Base-by-base conservation (phyloP, 2,888 invertebrate species). In the Cephus sareptanus region DNA sequence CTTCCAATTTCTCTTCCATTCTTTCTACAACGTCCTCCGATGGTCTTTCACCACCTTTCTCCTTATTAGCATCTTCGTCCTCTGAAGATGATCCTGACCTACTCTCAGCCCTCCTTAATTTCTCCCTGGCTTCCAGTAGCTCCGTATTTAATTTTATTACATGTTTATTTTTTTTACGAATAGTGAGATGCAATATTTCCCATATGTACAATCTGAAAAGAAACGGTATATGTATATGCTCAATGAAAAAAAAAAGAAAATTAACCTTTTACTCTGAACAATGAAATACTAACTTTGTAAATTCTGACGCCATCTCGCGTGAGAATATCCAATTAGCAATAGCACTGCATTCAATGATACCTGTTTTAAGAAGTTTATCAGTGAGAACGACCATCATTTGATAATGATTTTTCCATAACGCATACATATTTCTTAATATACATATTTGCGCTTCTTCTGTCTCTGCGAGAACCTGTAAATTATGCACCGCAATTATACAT, bases 261-360 rank as follows among this genome's bases (percentile, higher is more conserved):
- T 73, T n/a, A 56, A 75, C 69, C 68, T 73, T 34, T 31, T 9
- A 23, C 34, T n/a, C 2, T 31, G 34, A 3, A 33, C 4, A 23
- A 75, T 77, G 74, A 76, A 70, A 74, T 40, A 87, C 90, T 87
- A 88, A 94, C 94, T 94, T 94, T 0, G 98, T 98, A 92, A 99
- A 98, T 92, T 96, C 97, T 0, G 94, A 93, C 31, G 95, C 94
- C 98, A 99, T 98, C 91, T 97, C 97, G 92, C 97, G 97, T 9
- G 98, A 97, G 93, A 99, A 99, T 82, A 99, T 96, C 99, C 99
- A 99, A 85, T 98, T 98, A 74, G 99, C 98, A 23, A 99, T 98
- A 0, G 98, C 97, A 77, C 98, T 97, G 91, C 98, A 98, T 91
- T 99, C 98, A 76, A 99, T 97, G 77, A 99, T 96, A 92, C 98